Evolutionary conservation across 2,113 vertebrate genomes (phyloP).

Genomic region (Apeltes quadracus): DNA sequence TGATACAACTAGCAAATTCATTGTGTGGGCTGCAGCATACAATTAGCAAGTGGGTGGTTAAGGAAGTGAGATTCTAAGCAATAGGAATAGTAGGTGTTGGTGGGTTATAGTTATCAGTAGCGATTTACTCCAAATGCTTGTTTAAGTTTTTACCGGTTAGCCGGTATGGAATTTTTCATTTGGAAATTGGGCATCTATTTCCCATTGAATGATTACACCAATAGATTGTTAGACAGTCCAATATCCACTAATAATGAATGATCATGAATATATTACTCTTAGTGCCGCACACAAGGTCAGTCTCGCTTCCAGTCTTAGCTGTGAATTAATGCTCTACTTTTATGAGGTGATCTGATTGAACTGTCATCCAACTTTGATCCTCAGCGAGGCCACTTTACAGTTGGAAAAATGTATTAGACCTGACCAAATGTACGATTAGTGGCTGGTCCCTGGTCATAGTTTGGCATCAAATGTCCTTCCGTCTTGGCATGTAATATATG

Average conservation of each 20-base stretch:
- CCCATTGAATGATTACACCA: not conserved
- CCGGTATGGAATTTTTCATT: not conserved
- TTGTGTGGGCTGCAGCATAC: not conserved
- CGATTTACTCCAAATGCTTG: not conserved
- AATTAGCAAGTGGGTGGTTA: not conserved
- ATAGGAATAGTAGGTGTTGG: too few species aligned
- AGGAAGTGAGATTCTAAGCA: not conserved
- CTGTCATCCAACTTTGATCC: conserved; percentile 21
- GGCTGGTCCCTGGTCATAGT: not conserved
- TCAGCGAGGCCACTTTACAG: conserved; percentile 30
- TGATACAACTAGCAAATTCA: not conserved
- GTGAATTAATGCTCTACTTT: conserved; percentile 36
- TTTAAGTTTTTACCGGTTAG: not conserved
- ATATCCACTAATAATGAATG: conserved; percentile 22
- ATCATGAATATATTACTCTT: conserved; percentile 44
- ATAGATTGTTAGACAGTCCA: not conserved
- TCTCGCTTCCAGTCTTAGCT: not conserved
- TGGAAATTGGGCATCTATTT: not conserved
- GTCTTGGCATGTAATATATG: not conserved
- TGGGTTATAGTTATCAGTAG: not conserved
- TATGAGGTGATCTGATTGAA: conserved; percentile 36
- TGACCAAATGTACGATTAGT: not conserved
- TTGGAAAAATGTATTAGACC: not conserved
- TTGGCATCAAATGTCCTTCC: not conserved
- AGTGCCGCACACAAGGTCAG: conserved; percentile 39